Percentiles rank a stretch among this genome's conserved stretches.
phyloP scores from a whole-genome alignment of 2,797 vertebrate genomes.

The Hypotaenidia okinawae region DNA sequence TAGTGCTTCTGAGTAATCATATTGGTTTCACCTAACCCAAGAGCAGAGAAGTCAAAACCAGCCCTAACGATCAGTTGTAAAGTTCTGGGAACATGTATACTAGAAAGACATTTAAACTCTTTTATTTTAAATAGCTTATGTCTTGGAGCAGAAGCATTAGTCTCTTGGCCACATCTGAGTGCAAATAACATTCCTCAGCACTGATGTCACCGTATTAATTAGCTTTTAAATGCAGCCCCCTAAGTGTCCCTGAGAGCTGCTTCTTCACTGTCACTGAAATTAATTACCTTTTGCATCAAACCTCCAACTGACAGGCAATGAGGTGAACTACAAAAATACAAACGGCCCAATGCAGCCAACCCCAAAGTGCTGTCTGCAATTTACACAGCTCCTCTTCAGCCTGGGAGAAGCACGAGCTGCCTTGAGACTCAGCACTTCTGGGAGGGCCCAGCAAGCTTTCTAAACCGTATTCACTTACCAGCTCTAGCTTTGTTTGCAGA shows the following conservation, averaged over 20 bases:
- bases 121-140: background rate
- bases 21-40: background rate
- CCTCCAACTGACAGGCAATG: background rate
- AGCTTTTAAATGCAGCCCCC: background rate
- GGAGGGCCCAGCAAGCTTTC: background rate
- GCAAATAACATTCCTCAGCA: background rate
- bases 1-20: background rate
- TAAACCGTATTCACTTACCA: slow-evolving; percentile 17
- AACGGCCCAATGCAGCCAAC: background rate
- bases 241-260: background rate
- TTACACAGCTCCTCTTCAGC: background rate
- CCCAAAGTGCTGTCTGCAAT: background rate
- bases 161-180: background rate
- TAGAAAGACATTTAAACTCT: background rate
- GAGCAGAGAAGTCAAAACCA: background rate
- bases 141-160: background rate
- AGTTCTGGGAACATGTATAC: background rate
- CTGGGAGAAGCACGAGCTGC: background rate
- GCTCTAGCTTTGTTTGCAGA: slow-evolving; percentile 19
- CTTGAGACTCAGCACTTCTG: background rate
- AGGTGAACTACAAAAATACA: background rate
- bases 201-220: background rate
- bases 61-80: background rate
- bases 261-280: background rate
- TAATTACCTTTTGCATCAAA: background rate